Evolutionary conservation across 1,140 invertebrate species (phyloP).

Genomic region (Cyphomyrmex costatus): DNA sequence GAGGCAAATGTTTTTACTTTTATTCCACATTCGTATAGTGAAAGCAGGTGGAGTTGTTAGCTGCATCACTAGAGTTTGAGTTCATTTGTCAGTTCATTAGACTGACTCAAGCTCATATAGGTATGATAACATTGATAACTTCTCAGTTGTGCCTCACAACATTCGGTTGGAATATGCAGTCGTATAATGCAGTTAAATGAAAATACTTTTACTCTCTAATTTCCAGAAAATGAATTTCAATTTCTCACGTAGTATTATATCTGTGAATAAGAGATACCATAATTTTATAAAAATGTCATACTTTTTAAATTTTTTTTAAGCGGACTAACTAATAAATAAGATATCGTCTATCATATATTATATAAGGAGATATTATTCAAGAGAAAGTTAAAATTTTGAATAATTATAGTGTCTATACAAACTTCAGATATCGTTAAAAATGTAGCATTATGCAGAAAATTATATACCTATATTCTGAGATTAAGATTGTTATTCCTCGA

Average conservation of each 20-base stretch:
- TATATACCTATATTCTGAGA: neutral
- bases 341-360: too few species aligned
- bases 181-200: neutral
- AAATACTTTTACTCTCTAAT: neutral
- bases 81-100: neutral
- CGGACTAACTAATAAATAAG: neutral
- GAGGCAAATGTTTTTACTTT: neutral
- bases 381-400: neutral
- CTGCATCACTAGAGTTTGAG: neutral
- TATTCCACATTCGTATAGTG: neutral
- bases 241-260: neutral
- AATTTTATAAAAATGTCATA: neutral
- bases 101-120: neutral
- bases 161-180: too few species aligned
- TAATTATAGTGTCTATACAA: neutral
- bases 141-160: too few species aligned
- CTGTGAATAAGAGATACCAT: neutral
- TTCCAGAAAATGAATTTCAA: neutral
- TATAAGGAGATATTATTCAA: too few species aligned
- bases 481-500: neutral
- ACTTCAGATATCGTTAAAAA: neutral
- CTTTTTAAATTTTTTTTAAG: neutral
- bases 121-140: too few species aligned
- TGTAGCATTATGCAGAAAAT: neutral
- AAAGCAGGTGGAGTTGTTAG: neutral